Evolutionary conservation across 2,888 invertebrate genomes (phyloP).

Genomic region (Sesia bembeciformis): DNA sequence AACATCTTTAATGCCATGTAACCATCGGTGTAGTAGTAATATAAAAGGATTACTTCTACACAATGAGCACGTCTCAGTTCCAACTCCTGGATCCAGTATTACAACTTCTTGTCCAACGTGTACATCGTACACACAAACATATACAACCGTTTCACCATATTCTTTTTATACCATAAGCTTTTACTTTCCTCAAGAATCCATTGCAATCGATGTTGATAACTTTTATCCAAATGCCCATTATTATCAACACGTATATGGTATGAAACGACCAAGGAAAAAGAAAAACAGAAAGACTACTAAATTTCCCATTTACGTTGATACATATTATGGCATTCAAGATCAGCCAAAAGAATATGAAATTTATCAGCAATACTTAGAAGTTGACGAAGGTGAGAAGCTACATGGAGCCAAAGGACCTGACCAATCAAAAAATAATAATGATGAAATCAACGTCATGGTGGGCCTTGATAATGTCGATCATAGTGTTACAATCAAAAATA

Average conservation of each 20-base stretch:
- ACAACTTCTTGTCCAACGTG: background rate
- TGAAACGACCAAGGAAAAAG: background rate
- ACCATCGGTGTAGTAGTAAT: constrained; percentile 14
- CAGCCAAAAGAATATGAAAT: no score
- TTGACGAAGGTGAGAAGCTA: no score
- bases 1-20: constrained; percentile 17
- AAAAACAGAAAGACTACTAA: background rate
- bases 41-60: constrained; percentile 7
- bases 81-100: background rate
- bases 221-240: background rate
- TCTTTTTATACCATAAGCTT: constrained; percentile 15
- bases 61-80: background rate
- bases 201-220: background rate
- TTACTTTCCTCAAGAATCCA: constrained; percentile 24
- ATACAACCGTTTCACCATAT: constrained; percentile 2
- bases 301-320: no score
- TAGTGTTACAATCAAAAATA: no score
- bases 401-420: no score
- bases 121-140: background rate
- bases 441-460: no score
- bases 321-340: no score
- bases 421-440: no score
- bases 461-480: no score
- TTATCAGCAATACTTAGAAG: no score
- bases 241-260: background rate